phyloP scores from a whole-genome alignment of 2,113 vertebrate species.

The Salvelinus sp. region DNA sequence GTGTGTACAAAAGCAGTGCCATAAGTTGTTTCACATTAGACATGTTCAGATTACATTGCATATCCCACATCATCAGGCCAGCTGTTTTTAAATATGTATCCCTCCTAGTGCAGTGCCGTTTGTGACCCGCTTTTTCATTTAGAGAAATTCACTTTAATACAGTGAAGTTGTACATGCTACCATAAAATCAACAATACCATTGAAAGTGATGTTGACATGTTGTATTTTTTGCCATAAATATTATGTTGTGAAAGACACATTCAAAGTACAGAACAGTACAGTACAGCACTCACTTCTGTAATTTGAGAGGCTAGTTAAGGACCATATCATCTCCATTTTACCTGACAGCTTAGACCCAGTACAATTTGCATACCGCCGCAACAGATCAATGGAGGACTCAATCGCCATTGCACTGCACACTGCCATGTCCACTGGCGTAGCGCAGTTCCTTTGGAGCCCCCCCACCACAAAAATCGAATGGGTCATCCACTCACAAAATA shows the following conservation, averaged over 20 bases:
- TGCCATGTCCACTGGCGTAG: too few relatives aligned
- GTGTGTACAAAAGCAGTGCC: neutral
- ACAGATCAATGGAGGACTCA: too few relatives aligned
- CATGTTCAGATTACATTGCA: constrained; percentile 13
- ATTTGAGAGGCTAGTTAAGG: too few relatives aligned
- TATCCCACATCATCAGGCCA: constrained; percentile 32
- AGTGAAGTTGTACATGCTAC: neutral
- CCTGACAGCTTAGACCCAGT: too few relatives aligned
- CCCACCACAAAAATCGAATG: too few relatives aligned
- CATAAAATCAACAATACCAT: constrained; percentile 34
- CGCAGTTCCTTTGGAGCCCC: too few relatives aligned
- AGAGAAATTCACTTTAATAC: neutral
- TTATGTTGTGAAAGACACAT: neutral
- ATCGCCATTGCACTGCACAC: too few relatives aligned
- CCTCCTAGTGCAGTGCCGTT: constrained; percentile 37
- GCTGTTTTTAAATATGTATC: constrained; percentile 28
- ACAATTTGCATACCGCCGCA: too few relatives aligned
- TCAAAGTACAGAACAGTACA: too few relatives aligned
- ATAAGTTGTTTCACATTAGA: constrained; percentile 15
- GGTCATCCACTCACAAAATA: too few relatives aligned
- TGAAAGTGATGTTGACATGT: neutral
- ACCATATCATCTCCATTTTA: too few relatives aligned
- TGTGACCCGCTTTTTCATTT: constrained; percentile 20
- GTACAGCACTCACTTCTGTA: too few relatives aligned
- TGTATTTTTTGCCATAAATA: constrained; percentile 9